Evolutionary conservation across 2,888 invertebrate species (phyloP).

Genomic region (Eudasyphora cyanicolor): DNA sequence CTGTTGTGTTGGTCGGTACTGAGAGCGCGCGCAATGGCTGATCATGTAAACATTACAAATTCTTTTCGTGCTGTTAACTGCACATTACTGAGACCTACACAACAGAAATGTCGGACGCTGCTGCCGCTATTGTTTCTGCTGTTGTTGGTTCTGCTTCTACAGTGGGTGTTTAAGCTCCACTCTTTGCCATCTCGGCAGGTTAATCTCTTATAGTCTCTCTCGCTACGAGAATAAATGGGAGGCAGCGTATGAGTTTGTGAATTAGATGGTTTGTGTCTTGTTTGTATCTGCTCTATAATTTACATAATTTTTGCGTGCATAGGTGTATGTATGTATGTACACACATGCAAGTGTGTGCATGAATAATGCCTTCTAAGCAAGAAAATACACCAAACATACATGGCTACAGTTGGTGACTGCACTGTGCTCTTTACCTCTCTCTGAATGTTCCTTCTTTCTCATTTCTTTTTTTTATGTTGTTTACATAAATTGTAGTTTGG

Average conservation of each 20-base stretch:
- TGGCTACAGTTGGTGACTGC: neutral
- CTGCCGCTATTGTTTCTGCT: too few relatives aligned
- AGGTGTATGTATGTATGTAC: neutral
- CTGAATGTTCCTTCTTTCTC: neutral
- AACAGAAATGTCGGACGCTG: neutral
- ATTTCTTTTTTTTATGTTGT: neutral
- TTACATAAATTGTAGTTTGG: constrained; percentile 23
- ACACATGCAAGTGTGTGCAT: neutral
- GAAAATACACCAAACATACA: too few relatives aligned
- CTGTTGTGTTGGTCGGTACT: neutral
- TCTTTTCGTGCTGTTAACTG: neutral
- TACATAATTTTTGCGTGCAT: neutral
- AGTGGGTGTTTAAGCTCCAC: neutral
- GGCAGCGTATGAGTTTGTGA: too few relatives aligned
- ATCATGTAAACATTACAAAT: constrained; percentile 1
- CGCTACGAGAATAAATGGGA: too few relatives aligned
- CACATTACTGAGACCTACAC: neutral
- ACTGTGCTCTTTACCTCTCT: neutral
- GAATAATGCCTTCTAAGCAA: constrained; percentile 19
- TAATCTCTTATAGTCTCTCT: too few relatives aligned
- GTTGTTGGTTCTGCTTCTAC: too few relatives aligned
- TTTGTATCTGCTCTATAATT: neutral
- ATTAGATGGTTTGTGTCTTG: neutral
- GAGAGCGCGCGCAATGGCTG: too few relatives aligned
- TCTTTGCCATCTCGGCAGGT: too few relatives aligned